These are phyloP conservation scores for Gallinago stenura DNA, from an alignment of 2,797 vertebrate genomes.

Conservation along the genomic window DNA sequence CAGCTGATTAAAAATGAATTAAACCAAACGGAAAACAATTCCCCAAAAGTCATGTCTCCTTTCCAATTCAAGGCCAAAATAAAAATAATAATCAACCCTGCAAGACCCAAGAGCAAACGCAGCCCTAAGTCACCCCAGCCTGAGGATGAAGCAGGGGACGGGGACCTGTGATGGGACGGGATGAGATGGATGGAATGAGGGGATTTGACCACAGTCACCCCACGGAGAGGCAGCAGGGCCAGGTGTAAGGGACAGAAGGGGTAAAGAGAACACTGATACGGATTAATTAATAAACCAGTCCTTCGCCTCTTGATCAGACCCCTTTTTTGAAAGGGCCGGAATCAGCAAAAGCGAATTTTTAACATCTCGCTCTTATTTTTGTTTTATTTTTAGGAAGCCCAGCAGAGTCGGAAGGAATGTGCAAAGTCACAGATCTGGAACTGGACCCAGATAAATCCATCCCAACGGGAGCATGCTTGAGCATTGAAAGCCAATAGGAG, in stretches of 20 bases:
- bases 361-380: not conserved
- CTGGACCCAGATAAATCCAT: rapidly evolving
- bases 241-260: not conserved
- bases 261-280: not conserved
- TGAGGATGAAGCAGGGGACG: not conserved
- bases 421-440: not conserved
- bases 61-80: not conserved
- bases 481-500: not conserved
- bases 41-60: slow-evolving; percentile 24
- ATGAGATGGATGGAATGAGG: not conserved
- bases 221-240: not conserved
- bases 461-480: rapidly evolving
- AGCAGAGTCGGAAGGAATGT: not conserved
- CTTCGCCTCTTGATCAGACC: rapidly evolving
- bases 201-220: not conserved
- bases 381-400: not conserved
- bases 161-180: not conserved
- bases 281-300: not conserved
- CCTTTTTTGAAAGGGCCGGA: not conserved
- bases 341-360: not conserved
- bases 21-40: slow-evolving; percentile 69
- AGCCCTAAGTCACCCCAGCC: not conserved
- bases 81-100: not conserved
- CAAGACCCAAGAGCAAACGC: not conserved
- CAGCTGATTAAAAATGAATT: slow-evolving; percentile 82